These are phyloP conservation scores for Lepidocolaptes lacrymiger DNA, from an alignment of 2,797 vertebrate genomes.

Conservation along the genomic window DNA sequence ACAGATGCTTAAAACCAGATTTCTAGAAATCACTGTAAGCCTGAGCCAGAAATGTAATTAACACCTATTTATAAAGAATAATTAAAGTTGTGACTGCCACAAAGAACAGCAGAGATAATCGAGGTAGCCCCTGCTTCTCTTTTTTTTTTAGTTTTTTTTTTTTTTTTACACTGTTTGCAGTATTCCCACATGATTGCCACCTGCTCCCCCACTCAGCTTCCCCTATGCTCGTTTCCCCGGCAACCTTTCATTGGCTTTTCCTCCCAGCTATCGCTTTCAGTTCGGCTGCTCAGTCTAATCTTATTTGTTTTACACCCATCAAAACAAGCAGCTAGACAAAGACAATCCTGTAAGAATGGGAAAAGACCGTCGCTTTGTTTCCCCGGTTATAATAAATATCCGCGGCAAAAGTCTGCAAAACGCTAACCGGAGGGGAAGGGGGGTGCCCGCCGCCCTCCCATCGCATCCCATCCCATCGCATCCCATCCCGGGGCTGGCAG, in stretches of 20 bases:
- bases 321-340: constrained; percentile 88
- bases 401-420: constrained; percentile 52
- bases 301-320: constrained; percentile 90
- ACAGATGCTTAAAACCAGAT: constrained; percentile 84
- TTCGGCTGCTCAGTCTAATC: constrained; percentile 87
- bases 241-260: constrained; percentile 89
- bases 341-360: constrained; percentile 85
- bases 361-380: constrained; percentile 81
- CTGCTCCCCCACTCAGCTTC: constrained; percentile 87
- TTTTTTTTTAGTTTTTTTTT: constrained; percentile 25
- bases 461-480: background rate
- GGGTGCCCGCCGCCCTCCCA: background rate
- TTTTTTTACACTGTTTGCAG: constrained; percentile 80
- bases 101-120: constrained; percentile 85
- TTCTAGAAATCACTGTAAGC: constrained; percentile 80
- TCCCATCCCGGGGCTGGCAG: constrained; percentile 40
- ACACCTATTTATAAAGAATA: constrained; percentile 86
- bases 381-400: constrained; percentile 67
- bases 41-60: constrained; percentile 84
- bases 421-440: background rate
- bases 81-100: constrained; percentile 85
- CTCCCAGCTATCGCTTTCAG: constrained; percentile 89
- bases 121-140: constrained; percentile 71
- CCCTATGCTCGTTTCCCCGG: constrained; percentile 87
- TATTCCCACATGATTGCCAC: constrained; percentile 88